Evolutionary conservation across 1,140 invertebrate genomes (phyloP), one percentile per base, ranked within the genome.

Genomic region (Musca vetustissima): DNA sequence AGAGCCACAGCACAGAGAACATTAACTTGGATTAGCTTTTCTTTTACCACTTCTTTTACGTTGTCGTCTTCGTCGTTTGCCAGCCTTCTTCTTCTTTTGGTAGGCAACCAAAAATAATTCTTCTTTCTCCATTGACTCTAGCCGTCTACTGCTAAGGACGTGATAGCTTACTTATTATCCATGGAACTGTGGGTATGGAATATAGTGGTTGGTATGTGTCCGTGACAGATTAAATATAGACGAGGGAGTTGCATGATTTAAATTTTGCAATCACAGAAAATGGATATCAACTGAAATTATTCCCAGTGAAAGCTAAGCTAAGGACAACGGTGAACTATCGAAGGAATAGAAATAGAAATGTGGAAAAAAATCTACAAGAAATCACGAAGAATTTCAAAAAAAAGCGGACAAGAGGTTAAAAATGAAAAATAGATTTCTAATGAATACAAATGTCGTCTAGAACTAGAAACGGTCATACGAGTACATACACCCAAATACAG

Each of bases 201-300:
- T 4, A 8, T 32, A 11, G 25, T 17, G 4, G 55, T 59, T n/a
- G n/a, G n/a, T n/a, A n/a, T n/a, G 1, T 61, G 57, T 61, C 57
- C 19, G 57, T 61, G 57, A 61, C 57, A 61, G 57, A 61, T 61
- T 61, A 61, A 61, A 61, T 61, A 61, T 61, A 32, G 57, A 36
- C 57, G 57, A 61, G 57, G 57, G 57, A 61, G 57, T 61, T 61
- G 57, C 57, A 61, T 61, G 57, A 61, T 61, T 61, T 61, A 61
- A 61, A 61, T 61, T 61, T 61, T 61, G 28, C 57, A 61, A 61
- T 61, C 57, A 61, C 57, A 61, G 28, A 61, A 61, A 61, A 36
- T 28, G 28, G 9, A 36, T 36, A 7, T 36, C 25, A 61, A 61
- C 19, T 36, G 24, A 61, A 61, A 43, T 61, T 61, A 61, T 61